These are phyloP conservation scores for Lasioglossum pauxillum DNA, from an alignment of 2,888 invertebrate genomes.

Conservation along the genomic window DNA sequence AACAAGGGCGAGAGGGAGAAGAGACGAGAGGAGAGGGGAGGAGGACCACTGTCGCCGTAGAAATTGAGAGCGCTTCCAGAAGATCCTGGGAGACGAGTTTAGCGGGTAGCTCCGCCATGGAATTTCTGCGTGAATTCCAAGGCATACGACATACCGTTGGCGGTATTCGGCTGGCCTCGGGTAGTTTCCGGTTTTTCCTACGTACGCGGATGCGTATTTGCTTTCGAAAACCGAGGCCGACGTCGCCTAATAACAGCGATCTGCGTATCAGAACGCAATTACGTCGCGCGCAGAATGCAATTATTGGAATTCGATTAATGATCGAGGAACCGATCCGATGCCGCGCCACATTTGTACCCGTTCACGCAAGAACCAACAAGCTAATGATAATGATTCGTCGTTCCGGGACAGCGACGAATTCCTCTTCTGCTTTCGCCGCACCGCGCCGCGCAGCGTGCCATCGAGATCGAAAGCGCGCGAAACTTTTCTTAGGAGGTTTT, in stretches of 20 bases:
- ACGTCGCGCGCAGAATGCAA: constrained; percentile 37
- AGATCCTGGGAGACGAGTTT: constrained; percentile 70
- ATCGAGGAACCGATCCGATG: constrained; percentile 14
- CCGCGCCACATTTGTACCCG: constrained; percentile 12
- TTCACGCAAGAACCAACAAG: constrained; percentile 17
- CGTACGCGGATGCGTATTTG: neutral
- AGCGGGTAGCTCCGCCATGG: constrained; percentile 27
- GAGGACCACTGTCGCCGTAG: constrained; percentile 44
- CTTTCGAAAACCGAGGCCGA: constrained; percentile 1
- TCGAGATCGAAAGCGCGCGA: constrained; percentile 7
- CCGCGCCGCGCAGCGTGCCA: neutral
- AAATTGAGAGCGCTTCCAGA: constrained; percentile 72
- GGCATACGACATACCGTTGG: constrained; percentile 29
- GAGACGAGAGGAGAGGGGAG: neutral
- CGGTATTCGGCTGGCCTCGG: constrained; percentile 3
- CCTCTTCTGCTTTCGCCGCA: neutral
- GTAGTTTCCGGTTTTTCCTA: constrained; percentile 38
- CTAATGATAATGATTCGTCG: constrained; percentile 23
- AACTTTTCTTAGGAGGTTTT: constrained; percentile 57
- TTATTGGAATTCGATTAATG: constrained; percentile 57
- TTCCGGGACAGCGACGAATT: neutral
- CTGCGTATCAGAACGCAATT: constrained; percentile 48
- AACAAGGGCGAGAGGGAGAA: neutral
- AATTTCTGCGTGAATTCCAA: constrained; percentile 66
- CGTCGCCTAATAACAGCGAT: neutral